Base-by-base conservation (phyloP, 2,797 vertebrate genomes). In the Pangasius krempfi region DNA sequence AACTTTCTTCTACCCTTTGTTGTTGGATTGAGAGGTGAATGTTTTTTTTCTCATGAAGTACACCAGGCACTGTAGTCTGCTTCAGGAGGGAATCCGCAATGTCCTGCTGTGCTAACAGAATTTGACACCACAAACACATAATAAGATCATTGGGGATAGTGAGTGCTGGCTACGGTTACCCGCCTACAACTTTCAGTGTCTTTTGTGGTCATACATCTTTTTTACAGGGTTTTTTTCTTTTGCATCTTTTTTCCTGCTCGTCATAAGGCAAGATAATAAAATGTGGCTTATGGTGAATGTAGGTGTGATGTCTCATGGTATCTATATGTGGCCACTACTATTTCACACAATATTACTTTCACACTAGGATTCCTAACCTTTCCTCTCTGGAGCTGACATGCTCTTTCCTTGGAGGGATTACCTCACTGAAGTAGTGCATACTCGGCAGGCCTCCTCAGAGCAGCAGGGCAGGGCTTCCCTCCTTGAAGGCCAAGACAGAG, bases 391-490 rank as follows among this genome's bases (percentile, higher is more conserved):
- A 89, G 64, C 84, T 68, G 72, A 84, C 78, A 88, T 64, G 79
- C 30, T 62, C 78, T 87, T 89, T 89, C 78, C 58, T 66, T 62
- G 30, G 72, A 87, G 75, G 87, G 8, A 87, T 87, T 86, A 89
- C 85, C 86, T 90, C 87, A 90, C 87, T 40, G 85, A 84, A 85
- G 89, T 84, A 83, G 30, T 73, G 87, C 73, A 73, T 70, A 68
- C 64, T 84, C 58, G 8, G 50, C 62, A 85, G 84, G 85, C 85
- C 81, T 87, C 73, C 85, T 88, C 37, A 27, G 83, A 81, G 70
- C 47, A 40, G 33, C 79, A 44, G 79, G 87, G 37, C 89, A 92
- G 90, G 89, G 89, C 90, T 92, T 92, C 86, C 91, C 84, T 66
- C 70, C 73, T 89, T 40, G 44, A 86, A 62, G 72, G 52, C 58